Conservation (phyloP, 2,888 invertebrate species). For the Sarcophaga carnaria region DNA sequence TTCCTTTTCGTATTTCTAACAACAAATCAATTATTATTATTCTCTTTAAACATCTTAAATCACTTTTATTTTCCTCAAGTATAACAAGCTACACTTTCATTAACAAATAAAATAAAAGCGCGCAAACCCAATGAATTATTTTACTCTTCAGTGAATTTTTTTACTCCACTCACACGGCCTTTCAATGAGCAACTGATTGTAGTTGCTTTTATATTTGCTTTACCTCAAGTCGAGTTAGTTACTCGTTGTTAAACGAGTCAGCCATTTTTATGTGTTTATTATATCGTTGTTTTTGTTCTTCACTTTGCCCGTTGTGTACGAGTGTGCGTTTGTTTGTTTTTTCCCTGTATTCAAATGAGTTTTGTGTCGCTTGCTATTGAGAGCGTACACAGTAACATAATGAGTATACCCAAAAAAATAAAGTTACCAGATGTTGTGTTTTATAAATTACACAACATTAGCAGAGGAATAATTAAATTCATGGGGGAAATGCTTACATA, state of each 20-base stretch:
- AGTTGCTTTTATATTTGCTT: conserved; percentile 34
- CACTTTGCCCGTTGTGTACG: no score
- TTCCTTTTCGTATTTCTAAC: not conserved
- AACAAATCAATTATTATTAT: not conserved
- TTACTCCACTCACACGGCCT: conserved; percentile 73
- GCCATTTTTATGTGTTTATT: conserved; percentile 65
- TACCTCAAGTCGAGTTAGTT: conserved; percentile 63
- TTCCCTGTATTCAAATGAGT: conserved; percentile 40
- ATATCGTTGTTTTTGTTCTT: not conserved
- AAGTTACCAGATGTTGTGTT: no score
- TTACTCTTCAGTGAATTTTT: conserved; percentile 8
- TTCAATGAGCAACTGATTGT: conserved; percentile 73
- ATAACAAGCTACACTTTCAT: not conserved
- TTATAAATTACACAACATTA: no score
- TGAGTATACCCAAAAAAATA: no score
- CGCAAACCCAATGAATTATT: conserved; percentile 28
- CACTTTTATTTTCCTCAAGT: not conserved
- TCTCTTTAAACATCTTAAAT: no score
- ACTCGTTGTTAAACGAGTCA: conserved; percentile 43
- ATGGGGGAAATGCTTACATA: no score
- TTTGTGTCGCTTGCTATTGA: not conserved
- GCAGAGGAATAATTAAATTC: no score
- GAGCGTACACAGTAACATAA: no score
- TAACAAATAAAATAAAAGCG: conserved; percentile 27
- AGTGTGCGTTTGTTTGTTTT: not conserved